These are phyloP conservation scores for Gambusia yucatana DNA, from an alignment of 2,797 vertebrate genomes.

Conservation along the genomic window DNA sequence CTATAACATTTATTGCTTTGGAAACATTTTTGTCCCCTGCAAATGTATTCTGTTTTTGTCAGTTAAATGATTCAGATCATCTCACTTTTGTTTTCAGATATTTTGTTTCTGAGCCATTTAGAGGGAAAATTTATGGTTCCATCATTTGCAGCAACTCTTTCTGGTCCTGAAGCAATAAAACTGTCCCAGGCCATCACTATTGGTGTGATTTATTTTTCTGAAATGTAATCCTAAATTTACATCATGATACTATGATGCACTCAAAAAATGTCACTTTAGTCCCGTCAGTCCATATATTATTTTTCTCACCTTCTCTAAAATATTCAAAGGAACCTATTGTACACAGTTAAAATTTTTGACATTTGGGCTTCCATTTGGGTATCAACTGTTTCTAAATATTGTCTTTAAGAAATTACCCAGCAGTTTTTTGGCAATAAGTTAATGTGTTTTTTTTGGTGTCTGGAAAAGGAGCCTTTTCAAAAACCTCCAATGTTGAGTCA, in stretches of 20 bases:
- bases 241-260: neutral
- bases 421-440: no score
- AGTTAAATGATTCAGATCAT: neutral
- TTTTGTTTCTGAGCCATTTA: neutral
- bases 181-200: neutral
- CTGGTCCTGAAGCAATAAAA: neutral
- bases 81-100: neutral
- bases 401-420: no score
- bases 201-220: neutral
- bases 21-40: neutral
- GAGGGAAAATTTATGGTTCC: neutral
- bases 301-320: no score
- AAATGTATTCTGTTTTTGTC: neutral
- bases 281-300: no score
- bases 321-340: no score
- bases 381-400: no score
- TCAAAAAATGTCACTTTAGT: neutral
- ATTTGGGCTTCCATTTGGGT: no score
- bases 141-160: neutral
- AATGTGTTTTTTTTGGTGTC: no score
- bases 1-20: conserved; percentile 42
- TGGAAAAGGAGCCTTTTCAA: no score
- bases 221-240: neutral
- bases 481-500: no score
- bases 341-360: no score